Evolutionary conservation across 2,113 vertebrate species (phyloP), one percentile per base, ranked within the genome.

Genomic region (Syngnathus typhle): DNA sequence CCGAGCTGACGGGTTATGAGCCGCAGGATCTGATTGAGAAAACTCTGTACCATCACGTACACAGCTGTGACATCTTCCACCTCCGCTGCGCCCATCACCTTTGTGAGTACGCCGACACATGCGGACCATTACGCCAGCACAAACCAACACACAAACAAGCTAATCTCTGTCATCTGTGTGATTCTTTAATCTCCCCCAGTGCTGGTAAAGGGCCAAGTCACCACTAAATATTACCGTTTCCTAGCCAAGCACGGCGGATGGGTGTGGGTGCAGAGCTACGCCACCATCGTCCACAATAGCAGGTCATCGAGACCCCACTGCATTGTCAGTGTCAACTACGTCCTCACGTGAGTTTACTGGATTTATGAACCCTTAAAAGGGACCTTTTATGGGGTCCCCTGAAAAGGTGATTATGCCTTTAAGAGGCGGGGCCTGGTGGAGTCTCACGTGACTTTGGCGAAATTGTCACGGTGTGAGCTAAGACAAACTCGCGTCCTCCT

Each of bases 11-110:
- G 0, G 97, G 97, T 47, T 99, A 99, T 0, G 97, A 99, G 87
- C 97, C 97, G 38, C 97, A 99, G 92, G 97, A 99, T 88, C 84
- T 99, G 84, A 99, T 99, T 44, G 97, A 99, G 92, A 99, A 99
- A 92, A 99, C 97, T 0, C 89, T 99, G 72, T 99, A 99, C 83
- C 96, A 99, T 78, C 97, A 99, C 18, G 97, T 99, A 64, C 97
- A 99, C 16, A 92, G 96, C 89, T 99, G 97, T 62, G 97, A 99
- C 87, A 98, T 93, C 73, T 99, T 99, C 84, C 97, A 99, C 84
- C 91, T 99, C 75, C 96, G 97, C 73, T 98, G 96, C 5, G 97
- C 97, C 0, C 97, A 99, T 79, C 97, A 99, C 80, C 87, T 99
- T 85, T 78, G 97, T 99, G 93, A 99, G 96, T 85, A 72, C 19